Evolutionary conservation across 2,888 invertebrate species (phyloP).

Genomic region (Leucophenga montana): DNA sequence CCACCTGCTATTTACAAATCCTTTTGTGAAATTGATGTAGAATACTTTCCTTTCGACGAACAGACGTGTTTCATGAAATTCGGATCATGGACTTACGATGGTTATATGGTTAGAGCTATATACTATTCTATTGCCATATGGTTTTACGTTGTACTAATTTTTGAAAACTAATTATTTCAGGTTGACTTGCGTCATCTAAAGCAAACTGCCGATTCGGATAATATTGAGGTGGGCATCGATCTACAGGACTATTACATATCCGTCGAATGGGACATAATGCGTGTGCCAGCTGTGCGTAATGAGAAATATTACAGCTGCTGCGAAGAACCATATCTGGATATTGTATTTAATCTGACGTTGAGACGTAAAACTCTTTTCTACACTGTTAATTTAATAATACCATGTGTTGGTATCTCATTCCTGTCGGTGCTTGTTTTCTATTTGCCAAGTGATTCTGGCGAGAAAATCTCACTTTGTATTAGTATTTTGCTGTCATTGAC

Average conservation of each 20-base stretch:
- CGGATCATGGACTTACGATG: slow-evolving; percentile 93
- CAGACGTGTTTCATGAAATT: slow-evolving; percentile 97
- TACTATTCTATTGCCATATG: too few relatives aligned
- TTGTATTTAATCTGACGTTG: slow-evolving; percentile 96
- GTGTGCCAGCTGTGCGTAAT: slow-evolving; percentile 90
- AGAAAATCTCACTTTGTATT: slow-evolving; percentile 97
- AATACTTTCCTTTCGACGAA: slow-evolving; percentile 95
- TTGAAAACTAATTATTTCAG: slow-evolving; percentile 72
- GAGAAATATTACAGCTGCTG: slow-evolving; percentile 97
- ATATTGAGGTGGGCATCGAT: slow-evolving; percentile 92
- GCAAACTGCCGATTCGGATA: slow-evolving; percentile 89
- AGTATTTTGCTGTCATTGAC: slow-evolving; percentile 93
- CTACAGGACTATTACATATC: slow-evolving; percentile 95
- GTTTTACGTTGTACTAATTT: not conserved
- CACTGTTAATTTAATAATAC: slow-evolving; percentile 97
- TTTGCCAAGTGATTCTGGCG: slow-evolving; percentile 96
- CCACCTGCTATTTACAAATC: slow-evolving; percentile 99
- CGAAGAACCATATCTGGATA: slow-evolving; percentile 96
- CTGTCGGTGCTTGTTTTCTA: slow-evolving; percentile 98
- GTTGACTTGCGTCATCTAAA: slow-evolving; percentile 91
- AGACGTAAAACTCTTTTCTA: slow-evolving; percentile 97
- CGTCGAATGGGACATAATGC: slow-evolving; percentile 98
- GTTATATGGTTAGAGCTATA: slow-evolving; percentile 84
- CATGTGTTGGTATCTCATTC: slow-evolving; percentile 97
- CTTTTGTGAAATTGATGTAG: slow-evolving; percentile 95